Evolutionary conservation across 2,888 invertebrate species (phyloP).

Genomic region (Catocala sponsa): DNA sequence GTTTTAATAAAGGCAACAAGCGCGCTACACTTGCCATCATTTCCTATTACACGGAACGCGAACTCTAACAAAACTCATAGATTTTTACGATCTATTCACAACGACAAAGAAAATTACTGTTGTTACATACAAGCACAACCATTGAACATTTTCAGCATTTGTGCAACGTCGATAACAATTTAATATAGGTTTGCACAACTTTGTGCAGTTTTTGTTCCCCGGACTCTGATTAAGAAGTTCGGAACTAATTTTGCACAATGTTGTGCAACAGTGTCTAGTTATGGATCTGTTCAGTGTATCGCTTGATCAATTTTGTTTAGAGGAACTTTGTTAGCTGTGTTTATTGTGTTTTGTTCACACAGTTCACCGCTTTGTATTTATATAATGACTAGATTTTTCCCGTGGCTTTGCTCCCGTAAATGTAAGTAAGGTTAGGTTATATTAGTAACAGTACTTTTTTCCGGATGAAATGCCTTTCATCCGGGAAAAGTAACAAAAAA

Average conservation of each 20-base stretch:
- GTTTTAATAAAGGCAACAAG: neutral
- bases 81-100: constrained; percentile 29
- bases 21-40: constrained; percentile 2
- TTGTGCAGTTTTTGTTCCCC: constrained; percentile 40
- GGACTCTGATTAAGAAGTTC: constrained; percentile 44
- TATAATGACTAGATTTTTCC: no score
- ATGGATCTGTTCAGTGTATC: constrained; percentile 25
- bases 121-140: constrained; percentile 29
- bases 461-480: no score
- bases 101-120: constrained; percentile 28
- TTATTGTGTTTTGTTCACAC: neutral
- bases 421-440: no score
- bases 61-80: constrained; percentile 19
- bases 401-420: no score
- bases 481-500: no score
- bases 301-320: constrained; percentile 19
- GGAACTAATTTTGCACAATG: constrained; percentile 42
- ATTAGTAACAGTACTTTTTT: no score
- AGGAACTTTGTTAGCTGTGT: neutral
- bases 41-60: constrained; percentile 7
- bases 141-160: constrained; percentile 34
- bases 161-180: constrained; percentile 42
- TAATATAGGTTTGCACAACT: constrained; percentile 31
- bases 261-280: constrained; percentile 32
- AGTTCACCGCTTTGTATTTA: neutral